Conservation (phyloP, 2,113 vertebrate genomes). For the Opisthocomus hoazin region DNA sequence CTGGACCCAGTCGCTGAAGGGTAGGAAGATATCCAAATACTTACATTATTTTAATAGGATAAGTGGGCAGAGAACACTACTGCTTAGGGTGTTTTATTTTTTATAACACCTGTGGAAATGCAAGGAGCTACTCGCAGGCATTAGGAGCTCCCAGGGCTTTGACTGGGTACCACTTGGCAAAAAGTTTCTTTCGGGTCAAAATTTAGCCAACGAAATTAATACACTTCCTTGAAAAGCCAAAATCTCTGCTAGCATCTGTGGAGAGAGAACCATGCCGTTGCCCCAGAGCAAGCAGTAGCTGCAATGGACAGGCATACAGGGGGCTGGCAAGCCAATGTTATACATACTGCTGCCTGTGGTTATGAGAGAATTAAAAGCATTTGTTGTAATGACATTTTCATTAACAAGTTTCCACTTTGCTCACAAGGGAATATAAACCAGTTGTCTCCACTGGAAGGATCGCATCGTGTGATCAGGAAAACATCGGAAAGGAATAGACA, state of each 20-base stretch:
- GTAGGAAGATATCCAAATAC: neutral
- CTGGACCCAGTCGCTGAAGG: neutral
- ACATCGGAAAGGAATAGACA: conserved; percentile 61
- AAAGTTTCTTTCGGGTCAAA: neutral
- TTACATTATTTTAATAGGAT: neutral
- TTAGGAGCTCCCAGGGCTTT: neutral
- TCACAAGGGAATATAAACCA: conserved; percentile 67
- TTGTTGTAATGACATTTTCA: conserved; percentile 63
- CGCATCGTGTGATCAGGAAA: conserved; percentile 26
- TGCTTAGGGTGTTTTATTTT: neutral
- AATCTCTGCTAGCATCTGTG: neutral
- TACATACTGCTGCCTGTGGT: conserved; percentile 64
- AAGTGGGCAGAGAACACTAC: neutral
- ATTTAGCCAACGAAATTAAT: neutral
- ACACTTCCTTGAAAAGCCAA: neutral
- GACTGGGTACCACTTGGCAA: neutral
- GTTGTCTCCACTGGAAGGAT: conserved; percentile 54
- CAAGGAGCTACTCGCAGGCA: neutral
- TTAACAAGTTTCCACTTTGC: conserved; percentile 62
- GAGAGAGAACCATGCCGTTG: neutral
- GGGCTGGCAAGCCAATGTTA: conserved; percentile 47
- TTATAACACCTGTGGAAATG: neutral
- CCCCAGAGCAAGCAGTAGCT: conserved; percentile 13
- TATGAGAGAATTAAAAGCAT: conserved; percentile 64
- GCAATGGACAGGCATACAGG: conserved; percentile 12